Base-by-base conservation (phyloP, 2,797 vertebrate genomes). In the Chaetodon trifasciatus region DNA sequence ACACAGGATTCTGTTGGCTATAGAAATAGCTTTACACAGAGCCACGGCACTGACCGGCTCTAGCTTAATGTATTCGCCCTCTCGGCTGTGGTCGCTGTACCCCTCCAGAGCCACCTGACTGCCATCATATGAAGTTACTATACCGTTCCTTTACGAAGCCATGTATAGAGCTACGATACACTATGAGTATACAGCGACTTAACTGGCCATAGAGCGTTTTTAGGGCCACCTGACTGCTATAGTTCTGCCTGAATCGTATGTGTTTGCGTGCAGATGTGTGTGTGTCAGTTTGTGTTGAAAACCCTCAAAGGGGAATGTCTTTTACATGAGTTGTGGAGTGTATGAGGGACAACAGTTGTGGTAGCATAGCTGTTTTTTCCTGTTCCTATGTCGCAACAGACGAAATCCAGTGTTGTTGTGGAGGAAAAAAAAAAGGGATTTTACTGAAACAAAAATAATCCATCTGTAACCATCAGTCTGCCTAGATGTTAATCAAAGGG, bases 191-290 rank as follows among this genome's bases (percentile, higher is more conserved):
- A 92, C 83, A 93, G 92, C 88, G 16, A 91, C 87, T 81, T 88
- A 83, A 85, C 76, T 81, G 90, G 91, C 84, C 89, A 74, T 88
- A 85, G 86, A 87, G 84, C 66, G 44, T 83, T 89, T 88, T 81
- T 90, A 89, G 89, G 92, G 91, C 88, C 93, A 91, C 84, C 86
- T 89, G 92, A 91, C 93, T 90, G 87, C 94, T 93, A 83, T 86
- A 71, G 83, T 90, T 93, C 86, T 92, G 94, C 89, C 92, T 93
- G 93, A 93, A 75, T 75, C 28, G 77, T 88, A 23, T 87, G 92
- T 86, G 81, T 74, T 62, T 78, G 69, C 78, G 87, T 77, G 74
- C 70, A 76, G 50, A 56, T 49, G 79, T 50, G 8, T 77, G 86
- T 67, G 76, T 74, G 61, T 88, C 53, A 57, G 76, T 92, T 82